Evolutionary conservation across 2,797 vertebrate species (phyloP), one percentile per base, ranked within the genome.

Genomic region (Phylloscopus collybita): DNA sequence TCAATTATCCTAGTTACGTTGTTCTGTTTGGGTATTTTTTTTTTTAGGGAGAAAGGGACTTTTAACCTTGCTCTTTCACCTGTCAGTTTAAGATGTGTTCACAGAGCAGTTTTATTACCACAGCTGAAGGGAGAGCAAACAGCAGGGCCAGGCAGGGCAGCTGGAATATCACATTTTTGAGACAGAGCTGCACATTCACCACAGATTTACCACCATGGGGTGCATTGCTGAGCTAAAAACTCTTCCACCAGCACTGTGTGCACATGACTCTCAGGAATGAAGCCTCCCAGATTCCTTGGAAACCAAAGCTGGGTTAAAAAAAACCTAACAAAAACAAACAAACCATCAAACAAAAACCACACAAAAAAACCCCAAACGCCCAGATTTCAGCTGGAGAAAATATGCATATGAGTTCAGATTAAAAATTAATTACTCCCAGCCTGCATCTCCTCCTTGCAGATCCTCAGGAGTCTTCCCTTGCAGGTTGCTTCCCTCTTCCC

Each of bases 281-380:
- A 91, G 38, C 72, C 87, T 94, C 87, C 61, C 75, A 47, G 57
- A 96, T 92, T 95, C 93, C 82, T 90, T 2, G 0, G 90, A 88
- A 88, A 85, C 69, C 87, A 75, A 85, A 88, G 38, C 38, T 32
- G 42, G 44, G 6, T 38, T 38, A 38, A 1, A 29, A 59, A 59
- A 87, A 40, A 40, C 38, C 38, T 38, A 11, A 40, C 38, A 40
- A 40, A 40, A 12, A 38, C n/a, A n/a, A 38, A 38, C 38, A 38
- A 40, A 40, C 38, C 13, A 40, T 12, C 38, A 40, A 40, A 40
- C 12, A 40, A 40, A 40, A 40, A 40, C 11, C 38, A 12, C 11
- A 40, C 38, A 40, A 40, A 40, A 40, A 40, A 40, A 40, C 38
- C 38, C 38, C 38, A 38, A 38, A 38, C 38, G 80, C 11, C 30